Evolutionary conservation across 53 echinoderm and acorn worm genomes (phyloP), one percentile per base, ranked within the genome.

Genomic region (Luidia sarsii): DNA sequence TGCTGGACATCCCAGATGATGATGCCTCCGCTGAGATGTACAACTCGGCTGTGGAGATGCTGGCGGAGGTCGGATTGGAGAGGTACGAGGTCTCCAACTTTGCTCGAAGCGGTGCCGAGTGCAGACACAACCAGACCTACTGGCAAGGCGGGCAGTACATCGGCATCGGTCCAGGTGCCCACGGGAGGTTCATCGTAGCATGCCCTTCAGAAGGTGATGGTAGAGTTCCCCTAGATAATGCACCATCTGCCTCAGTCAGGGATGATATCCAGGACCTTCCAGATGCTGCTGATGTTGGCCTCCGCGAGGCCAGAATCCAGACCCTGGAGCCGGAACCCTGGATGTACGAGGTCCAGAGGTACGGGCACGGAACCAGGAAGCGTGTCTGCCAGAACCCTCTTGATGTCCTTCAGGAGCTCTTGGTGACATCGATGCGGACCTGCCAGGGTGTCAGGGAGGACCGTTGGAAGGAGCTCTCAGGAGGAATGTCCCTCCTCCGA

Each of bases 11-110:
- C 7, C 91, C 97, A 10, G 70, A 73, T 69, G 59, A 61, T 1
- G 93, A 96, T 70, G 57, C 31, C 23, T 48, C 67, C 33, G 97
- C 97, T 5, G 93, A 96, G 25, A 93, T 96, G 93, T 96, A 96
- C 62, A 71, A 82, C 48, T 54, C 48, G 30, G 97, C 97, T 36
- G 91, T 93, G 19, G 50, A 81, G 34, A 84, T 46, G 21, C 65
- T 96, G 74, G 52, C 52, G 4, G 69, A 75, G 21, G 75, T 84
- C 62, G 89, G 93, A 21, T 86, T 93, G 33, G 39, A 69, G 15
- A 55, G 97, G 39, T 96, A 96, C 48, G 97, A 93, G 74, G 92
- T 96, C 34, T 93, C 97, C 25, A 96, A 93, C 64, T 96, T 96
- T 86, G 88, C 91, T 0, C 85, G 70, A 38, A 59, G 50, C 8